Evolutionary conservation across 2,797 vertebrate species (phyloP).

Genomic region (Diplodus puntazzo): DNA sequence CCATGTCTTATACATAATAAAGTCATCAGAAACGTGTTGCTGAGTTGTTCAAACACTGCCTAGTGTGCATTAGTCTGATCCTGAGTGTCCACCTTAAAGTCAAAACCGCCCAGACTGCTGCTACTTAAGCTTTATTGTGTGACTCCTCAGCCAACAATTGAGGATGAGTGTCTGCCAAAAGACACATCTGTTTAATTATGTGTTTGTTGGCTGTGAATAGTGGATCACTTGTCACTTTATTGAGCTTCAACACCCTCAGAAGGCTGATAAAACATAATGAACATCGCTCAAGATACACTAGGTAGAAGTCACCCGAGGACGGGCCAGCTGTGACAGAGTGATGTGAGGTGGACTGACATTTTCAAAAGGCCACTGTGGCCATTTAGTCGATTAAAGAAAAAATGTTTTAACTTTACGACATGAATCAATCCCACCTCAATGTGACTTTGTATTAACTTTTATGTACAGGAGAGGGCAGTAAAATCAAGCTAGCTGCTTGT

Average conservation of each 20-base stretch:
- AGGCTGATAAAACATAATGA: conserved; percentile 23
- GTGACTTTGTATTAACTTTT: not conserved
- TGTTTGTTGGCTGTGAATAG: conserved; percentile 2
- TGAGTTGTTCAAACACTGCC: not conserved
- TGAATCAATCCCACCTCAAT: not conserved
- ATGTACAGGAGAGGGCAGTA: conserved; percentile 22
- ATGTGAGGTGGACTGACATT: conserved; percentile 50
- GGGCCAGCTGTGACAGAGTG: conserved; percentile 1
- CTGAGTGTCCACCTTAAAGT: conserved; percentile 15
- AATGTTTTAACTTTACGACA: not conserved
- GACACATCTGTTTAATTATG: conserved; percentile 3
- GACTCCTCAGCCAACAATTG: not conserved
- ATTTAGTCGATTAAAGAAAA: conserved; percentile 23
- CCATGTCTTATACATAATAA: not conserved
- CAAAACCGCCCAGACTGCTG: not conserved
- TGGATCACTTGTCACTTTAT: conserved; percentile 14
- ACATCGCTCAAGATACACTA: conserved; percentile 2
- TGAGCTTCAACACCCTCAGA: not conserved
- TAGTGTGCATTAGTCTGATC: not conserved
- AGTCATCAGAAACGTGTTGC: not conserved
- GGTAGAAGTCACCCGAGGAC: not conserved
- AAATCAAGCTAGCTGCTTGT: conserved; percentile 5
- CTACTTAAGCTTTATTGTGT: conserved; percentile 1
- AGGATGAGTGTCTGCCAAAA: not conserved
- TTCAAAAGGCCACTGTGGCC: conserved; percentile 42